These are phyloP conservation scores for Agraylea sexmaculata DNA, from an alignment of 1,140 invertebrate species.

Conservation along the genomic window DNA sequence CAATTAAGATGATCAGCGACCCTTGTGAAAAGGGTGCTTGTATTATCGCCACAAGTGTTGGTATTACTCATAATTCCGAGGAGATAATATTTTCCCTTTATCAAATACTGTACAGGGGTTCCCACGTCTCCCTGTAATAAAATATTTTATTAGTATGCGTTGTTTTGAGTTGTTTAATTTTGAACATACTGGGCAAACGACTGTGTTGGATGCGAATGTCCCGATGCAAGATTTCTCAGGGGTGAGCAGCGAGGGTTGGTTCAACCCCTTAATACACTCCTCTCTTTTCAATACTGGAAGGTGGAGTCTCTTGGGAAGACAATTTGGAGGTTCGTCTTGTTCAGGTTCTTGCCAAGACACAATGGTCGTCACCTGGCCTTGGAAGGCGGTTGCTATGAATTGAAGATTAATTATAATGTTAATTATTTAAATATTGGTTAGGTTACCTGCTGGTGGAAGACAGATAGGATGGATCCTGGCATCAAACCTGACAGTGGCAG, in stretches of 20 bases:
- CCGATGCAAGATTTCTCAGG: conserved; percentile 38
- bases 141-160: not conserved
- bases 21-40: conserved; percentile 43
- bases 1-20: conserved; percentile 44
- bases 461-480: conserved; percentile 38
- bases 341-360: conserved; percentile 37
- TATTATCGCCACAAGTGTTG: conserved; percentile 30
- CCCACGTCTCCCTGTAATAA: conserved; percentile 31
- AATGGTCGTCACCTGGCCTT: conserved; percentile 42
- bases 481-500: conserved; percentile 27
- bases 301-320: conserved; percentile 37
- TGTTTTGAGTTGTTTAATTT: conserved; percentile 3
- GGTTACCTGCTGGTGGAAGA: conserved; percentile 26
- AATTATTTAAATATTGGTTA: not conserved
- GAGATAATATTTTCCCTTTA: conserved; percentile 10
- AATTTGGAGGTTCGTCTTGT: conserved; percentile 19
- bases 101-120: conserved; percentile 26
- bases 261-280: conserved; percentile 28
- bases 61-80: conserved; percentile 32
- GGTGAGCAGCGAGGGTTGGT: conserved; percentile 5
- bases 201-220: conserved; percentile 29
- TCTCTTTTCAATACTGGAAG: conserved; percentile 33
- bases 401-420: conserved; percentile 4
- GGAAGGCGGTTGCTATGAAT: conserved; percentile 1
- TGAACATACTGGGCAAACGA: conserved; percentile 29